Base-by-base conservation (phyloP, 2,113 vertebrate species). In the Anser cygnoides region DNA sequence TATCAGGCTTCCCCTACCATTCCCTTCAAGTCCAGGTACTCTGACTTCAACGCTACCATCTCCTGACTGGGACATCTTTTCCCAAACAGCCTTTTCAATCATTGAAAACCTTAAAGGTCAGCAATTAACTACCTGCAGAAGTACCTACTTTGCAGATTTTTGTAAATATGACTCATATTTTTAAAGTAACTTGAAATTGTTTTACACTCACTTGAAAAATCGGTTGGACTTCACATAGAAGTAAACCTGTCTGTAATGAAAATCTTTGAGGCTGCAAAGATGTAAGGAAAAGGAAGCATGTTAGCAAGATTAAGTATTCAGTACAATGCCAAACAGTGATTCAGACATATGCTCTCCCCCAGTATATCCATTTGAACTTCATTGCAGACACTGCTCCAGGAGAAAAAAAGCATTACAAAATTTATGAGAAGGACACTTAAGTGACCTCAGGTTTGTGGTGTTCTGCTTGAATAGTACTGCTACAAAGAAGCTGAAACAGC, bases 1-100 rank as follows among this genome's bases (percentile, higher is more conserved):
- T 84, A 19, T 98, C 52, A 88, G n/a, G 15, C 97, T 99, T 72
- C 98, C 98, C 37, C 16, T 98, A 20, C n/a, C 96, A 58, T 29
- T 99, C 90, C 98, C 98, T 41, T 84, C 98, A 35, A 93, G 91
- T 15, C 72, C 17, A n/a, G 28, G 23, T 7, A n/a, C 68, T 33
- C 1, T 5, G 1, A 41, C 17, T 43, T 73, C 95, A 74, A 26
- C 57, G 9, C 23, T 4, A 18, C 44, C 68, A 6, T 46, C 85
- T 31, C 66, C 92, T 41, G 84, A 58, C 33, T 23, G 41, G 93
- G 93, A 93, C 6, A 11, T 43, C 66, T 94, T 97, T 46, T 92
- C 87, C 67, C 89, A 96, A 81, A 74, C 67, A 78, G 79, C 68
- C 8, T 26, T 94, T 83, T 87, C 65, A 50, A 3, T 98, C 35